phyloP scores from a whole-genome alignment of 2,888 invertebrate species.

The Papilio elwesi region DNA sequence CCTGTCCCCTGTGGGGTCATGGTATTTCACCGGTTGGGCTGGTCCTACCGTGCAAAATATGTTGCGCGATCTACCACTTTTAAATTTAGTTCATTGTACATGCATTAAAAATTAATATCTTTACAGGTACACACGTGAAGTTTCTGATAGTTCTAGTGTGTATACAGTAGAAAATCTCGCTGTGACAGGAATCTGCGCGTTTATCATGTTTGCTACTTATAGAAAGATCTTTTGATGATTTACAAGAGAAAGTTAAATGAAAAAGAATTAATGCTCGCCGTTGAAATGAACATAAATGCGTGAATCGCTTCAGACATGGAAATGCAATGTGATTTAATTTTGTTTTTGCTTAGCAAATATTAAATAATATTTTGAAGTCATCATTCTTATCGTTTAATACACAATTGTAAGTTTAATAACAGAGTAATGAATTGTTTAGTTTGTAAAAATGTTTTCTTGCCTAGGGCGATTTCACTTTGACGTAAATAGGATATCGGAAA shows the following conservation, averaged over 20 bases:
- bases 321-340: not conserved
- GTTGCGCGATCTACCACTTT: too few species aligned
- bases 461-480: not conserved
- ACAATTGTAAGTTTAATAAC: conserved; percentile 13
- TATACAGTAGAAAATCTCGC: conserved; percentile 21
- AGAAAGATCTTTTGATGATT: conserved; percentile 7
- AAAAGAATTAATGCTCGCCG: not conserved
- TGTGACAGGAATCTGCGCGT: conserved; percentile 4
- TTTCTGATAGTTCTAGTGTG: not conserved
- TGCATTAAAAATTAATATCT: conserved; percentile 11
- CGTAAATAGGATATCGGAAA: not conserved
- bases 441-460: not conserved
- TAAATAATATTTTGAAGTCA: not conserved
- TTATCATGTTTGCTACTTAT: conserved; percentile 25
- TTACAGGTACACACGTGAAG: conserved; percentile 23
- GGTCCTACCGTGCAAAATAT: too few species aligned
- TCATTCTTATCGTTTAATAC: not conserved
- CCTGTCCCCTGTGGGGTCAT: too few species aligned
- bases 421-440: not conserved
- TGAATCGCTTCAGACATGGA: not conserved
- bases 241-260: not conserved
- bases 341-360: not conserved
- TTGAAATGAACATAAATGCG: not conserved
- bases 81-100: not conserved
- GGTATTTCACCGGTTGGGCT: too few species aligned